Evolutionary conservation across 2,888 invertebrate species (phyloP), one percentile per base, ranked within the genome.

Genomic region (Leptopterna dolabrata): DNA sequence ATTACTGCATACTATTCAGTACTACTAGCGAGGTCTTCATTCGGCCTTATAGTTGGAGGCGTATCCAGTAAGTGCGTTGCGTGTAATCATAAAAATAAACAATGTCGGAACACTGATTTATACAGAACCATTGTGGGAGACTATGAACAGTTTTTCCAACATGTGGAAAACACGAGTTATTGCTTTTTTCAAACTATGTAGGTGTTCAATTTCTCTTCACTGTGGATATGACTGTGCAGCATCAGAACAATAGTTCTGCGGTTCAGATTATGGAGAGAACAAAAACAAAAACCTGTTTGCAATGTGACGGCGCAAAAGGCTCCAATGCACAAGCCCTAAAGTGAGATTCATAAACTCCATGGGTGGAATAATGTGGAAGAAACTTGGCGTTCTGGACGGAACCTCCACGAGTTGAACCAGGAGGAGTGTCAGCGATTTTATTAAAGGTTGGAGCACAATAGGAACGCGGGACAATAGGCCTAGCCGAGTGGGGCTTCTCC

Each of bases 341-440:
- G 24, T 24, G 63, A 63, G 24, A 27, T 24, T 24, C 24, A 63
- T 63, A 63, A 63, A 63, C 63, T 13, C 9, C 24, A 9, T 11
- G 24, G 24, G 63, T 19, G 63, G 63, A 63, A 63, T 55, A 63
- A 63, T 63, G 63, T 63, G 63, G 63, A 63, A 63, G 24, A 63
- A 63, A 63, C 63, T 63, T 24, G 63, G 7, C 63, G 63, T 63
- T 63, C 63, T 24, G 63, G 27, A 4, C 24, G 63, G 63, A 63
- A 63, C 24, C 63, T 63, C 24, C 27, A 63, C 63, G 63, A 63
- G 63, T 63, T 63, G 24, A 47, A 63, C 63, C 63, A 11, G 19
- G 63, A 19, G 24, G 63, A 63, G 63, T 63, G 63, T 63, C 63
- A 63, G 63, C 63, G 63, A 63, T 63, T 63, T 63, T 63, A 63